Evolutionary conservation across 1,140 invertebrate species (phyloP), one percentile per base, ranked within the genome.

Genomic region (Aphaenogaster rudis): DNA sequence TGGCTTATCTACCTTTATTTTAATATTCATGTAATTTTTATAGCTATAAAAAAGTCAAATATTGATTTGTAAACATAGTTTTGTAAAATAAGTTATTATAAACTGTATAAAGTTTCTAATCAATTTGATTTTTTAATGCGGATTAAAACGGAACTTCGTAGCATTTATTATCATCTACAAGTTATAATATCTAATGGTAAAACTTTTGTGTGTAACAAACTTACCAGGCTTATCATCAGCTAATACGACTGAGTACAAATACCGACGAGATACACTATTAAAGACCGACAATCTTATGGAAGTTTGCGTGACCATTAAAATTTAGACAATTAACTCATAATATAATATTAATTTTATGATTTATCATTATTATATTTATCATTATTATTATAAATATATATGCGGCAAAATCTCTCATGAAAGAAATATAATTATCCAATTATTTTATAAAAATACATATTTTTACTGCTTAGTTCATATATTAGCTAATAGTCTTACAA

Each of bases 31-130:
- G 3, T n/a, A 11, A 45, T 33, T 52, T 33, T 67, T 21, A 2
- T 39, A 67, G n/a, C 52, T 9, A 50, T 8, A 71, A 52, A 54
- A 45, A 66, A 42, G 8, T 42, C 1, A 21, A 0, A 0, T 66
- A 66, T 66, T 66, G 17, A 42, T 66, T 66, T 48, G 3, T 69
- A 69, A 66, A 39, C 9, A 69, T 69, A 69, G 7, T 45, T 69
- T 13, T n/a, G 11, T n/a, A 42, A 48, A 69, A 69, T 21, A 28
- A 45, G 7, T 39, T 3, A 42, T 45, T 28, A 21, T 9, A 48
- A 45, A 67, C 0, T 45, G n/a, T 48, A 67, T 28, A 67, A 67
- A 67, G 42, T 39, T 11, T 42, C 36, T 42, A 66, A 9, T 66
- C 17, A 2, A 66, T 66, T 21, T 42, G 0, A 45, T 21, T 67